These are phyloP conservation scores for Epizoanthus rinbou DNA, from an alignment of 92 coral and sea anemone genomes.

Conservation along the genomic window DNA sequence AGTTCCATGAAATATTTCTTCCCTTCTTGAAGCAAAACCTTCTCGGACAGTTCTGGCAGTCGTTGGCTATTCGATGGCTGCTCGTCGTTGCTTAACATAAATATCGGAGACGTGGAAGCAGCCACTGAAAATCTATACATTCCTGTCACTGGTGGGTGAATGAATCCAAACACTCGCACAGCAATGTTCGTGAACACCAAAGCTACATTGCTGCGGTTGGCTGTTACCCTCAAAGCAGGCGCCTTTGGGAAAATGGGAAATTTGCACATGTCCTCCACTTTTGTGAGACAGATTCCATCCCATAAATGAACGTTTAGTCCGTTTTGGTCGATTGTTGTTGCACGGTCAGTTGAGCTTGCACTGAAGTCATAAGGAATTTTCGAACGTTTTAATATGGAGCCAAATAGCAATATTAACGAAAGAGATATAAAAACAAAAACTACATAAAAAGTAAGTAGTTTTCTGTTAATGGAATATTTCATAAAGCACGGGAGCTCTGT, in stretches of 20 bases:
- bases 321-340: background rate
- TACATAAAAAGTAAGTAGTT: background rate
- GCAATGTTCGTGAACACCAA: conserved; percentile 28
- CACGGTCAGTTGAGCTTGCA: background rate
- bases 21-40: conserved; percentile 23
- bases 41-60: background rate
- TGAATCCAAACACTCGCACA: conserved; percentile 33
- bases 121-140: conserved; percentile 32
- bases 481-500: no score
- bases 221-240: conserved; percentile 25
- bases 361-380: background rate
- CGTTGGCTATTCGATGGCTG: conserved; percentile 29
- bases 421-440: background rate
- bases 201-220: conserved; percentile 5
- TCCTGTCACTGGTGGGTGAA: conserved; percentile 39
- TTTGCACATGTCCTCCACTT: conserved; percentile 5
- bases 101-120: conserved; percentile 4
- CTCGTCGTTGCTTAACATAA: conserved; percentile 28
- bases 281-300: conserved; percentile 31
- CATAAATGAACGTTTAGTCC: conserved; percentile 32
- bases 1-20: conserved; percentile 41
- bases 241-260: conserved; percentile 37
- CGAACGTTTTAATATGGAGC: background rate
- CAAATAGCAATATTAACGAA: background rate
- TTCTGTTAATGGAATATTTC: background rate